Percentiles rank a stretch among this genome's conserved stretches.
Conservation (phyloP, 2,888 invertebrate species). For the Microctonus brassicae region DNA sequence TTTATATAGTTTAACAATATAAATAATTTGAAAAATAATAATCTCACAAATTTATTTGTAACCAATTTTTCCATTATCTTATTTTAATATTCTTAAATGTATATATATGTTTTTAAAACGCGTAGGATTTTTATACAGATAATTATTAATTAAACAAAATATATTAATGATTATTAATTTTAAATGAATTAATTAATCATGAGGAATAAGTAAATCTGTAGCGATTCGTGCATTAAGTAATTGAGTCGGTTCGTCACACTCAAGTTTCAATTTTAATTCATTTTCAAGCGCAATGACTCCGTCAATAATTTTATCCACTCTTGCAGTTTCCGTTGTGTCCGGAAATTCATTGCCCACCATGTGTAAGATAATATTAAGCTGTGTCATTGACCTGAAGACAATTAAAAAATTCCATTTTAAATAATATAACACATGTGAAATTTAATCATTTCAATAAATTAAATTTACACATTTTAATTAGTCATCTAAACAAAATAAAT, state of each 20-base stretch:
- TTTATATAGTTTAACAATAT: conserved; percentile 63
- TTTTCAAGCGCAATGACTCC: conserved; percentile 55
- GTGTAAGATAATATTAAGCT: conserved; percentile 55
- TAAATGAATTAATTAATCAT: conserved; percentile 36
- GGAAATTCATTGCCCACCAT: conserved; percentile 55
- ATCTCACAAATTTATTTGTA: conserved; percentile 13
- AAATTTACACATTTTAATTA: too few species aligned
- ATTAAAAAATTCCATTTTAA: too few species aligned
- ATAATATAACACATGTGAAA: too few species aligned
- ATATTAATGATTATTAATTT: not conserved
- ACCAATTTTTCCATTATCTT: not conserved
- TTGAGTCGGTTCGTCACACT: conserved; percentile 44
- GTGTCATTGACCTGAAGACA: conserved; percentile 51
- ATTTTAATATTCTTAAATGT: too few species aligned
- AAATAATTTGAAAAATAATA: conserved; percentile 57
- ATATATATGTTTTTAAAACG: too few species aligned
- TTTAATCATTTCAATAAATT: too few species aligned
- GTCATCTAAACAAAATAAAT: too few species aligned
- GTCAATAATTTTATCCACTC: conserved; percentile 41
- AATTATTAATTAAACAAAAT: not conserved
- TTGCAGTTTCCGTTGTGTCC: conserved; percentile 46
- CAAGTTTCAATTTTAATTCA: conserved; percentile 57
- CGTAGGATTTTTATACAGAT: not conserved
- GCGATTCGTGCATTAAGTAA: conserved; percentile 56
- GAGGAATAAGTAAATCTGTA: conserved; percentile 62